Evolutionary conservation across 2,888 invertebrate genomes (phyloP).

Genomic region (Apodemia mormo): DNA sequence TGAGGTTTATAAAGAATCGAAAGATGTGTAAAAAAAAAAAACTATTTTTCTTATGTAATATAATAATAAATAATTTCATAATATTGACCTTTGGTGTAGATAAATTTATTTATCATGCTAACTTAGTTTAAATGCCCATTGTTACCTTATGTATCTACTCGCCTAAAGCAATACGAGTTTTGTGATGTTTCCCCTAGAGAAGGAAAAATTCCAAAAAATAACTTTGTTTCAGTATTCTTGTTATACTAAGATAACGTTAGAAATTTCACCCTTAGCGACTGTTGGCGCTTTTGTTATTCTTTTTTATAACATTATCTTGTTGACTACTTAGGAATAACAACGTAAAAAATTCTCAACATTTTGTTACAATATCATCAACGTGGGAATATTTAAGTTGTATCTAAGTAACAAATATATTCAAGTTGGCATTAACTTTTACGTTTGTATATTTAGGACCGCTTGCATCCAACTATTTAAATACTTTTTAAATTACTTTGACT

Average conservation of each 20-base stretch:
- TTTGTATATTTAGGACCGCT: not conserved
- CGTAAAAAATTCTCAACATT: constrained; percentile 10
- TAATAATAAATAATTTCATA: too few relatives aligned
- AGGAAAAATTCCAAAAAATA: constrained; percentile 15
- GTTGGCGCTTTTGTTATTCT: constrained; percentile 13
- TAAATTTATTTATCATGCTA: not conserved
- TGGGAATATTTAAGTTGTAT: constrained; percentile 1
- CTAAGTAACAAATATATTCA: not conserved
- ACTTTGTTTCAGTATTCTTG: constrained; percentile 14
- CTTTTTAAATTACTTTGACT: too few relatives aligned
- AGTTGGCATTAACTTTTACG: not conserved
- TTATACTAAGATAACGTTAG: constrained; percentile 11
- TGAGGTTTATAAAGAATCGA: too few relatives aligned
- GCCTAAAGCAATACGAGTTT: constrained; percentile 14
- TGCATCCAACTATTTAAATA: too few relatives aligned
- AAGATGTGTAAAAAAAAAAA: too few relatives aligned
- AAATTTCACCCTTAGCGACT: constrained; percentile 14
- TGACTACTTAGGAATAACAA: constrained; percentile 10
- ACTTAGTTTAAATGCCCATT: constrained; percentile 2
- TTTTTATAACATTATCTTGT: constrained; percentile 13
- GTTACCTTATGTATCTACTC: not conserved
- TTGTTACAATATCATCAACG: not conserved
- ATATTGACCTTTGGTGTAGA: not conserved
- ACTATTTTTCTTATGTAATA: too few relatives aligned
- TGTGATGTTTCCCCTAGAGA: constrained; percentile 9